These are phyloP conservation scores for Hippocampus comes DNA, from an alignment of 2,113 vertebrate species.

Conservation along the genomic window DNA sequence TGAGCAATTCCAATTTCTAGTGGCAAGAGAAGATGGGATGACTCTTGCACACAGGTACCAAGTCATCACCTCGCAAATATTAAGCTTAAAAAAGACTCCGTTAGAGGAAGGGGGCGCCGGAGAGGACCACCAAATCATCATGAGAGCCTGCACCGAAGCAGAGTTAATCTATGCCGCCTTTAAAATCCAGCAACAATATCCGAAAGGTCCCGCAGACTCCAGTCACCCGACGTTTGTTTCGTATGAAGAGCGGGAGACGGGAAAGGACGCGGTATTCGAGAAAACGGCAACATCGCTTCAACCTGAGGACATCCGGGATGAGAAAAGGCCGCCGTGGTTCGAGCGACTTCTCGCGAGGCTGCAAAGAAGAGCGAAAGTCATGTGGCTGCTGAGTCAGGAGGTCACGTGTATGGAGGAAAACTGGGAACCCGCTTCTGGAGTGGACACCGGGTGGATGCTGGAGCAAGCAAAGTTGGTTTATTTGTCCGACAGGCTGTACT, in stretches of 20 bases:
- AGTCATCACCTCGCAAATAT: conserved; percentile 69
- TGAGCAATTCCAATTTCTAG: conserved; percentile 40
- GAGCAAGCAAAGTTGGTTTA: conserved; percentile 84
- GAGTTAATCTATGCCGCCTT: conserved; percentile 80
- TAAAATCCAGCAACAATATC: conserved; percentile 74
- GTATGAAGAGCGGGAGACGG: conserved; percentile 48
- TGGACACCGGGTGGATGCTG: conserved; percentile 74
- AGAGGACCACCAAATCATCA: conserved; percentile 25
- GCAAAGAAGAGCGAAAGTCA: conserved; percentile 71
- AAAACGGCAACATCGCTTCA: conserved; percentile 8
- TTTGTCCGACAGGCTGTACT: conserved; percentile 71
- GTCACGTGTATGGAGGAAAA: conserved; percentile 30
- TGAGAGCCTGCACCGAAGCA: conserved; percentile 71
- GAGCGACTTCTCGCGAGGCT: conserved; percentile 78
- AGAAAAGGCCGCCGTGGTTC: conserved; percentile 59
- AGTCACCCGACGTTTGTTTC: conserved; percentile 54
- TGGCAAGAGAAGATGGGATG: conserved; percentile 42
- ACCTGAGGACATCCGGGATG: conserved; percentile 28
- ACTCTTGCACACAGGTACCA: conserved; percentile 51
- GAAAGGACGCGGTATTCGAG: conserved; percentile 19
- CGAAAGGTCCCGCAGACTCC: conserved; percentile 61
- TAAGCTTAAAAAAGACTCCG: conserved; percentile 64
- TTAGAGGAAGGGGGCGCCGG: conserved; percentile 12
- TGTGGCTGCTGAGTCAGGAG: conserved; percentile 76
- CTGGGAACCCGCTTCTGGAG: conserved; percentile 24